Evolutionary conservation across 2,797 vertebrate genomes (phyloP).

Genomic region (Sternarchorhynchus goeldii): DNA sequence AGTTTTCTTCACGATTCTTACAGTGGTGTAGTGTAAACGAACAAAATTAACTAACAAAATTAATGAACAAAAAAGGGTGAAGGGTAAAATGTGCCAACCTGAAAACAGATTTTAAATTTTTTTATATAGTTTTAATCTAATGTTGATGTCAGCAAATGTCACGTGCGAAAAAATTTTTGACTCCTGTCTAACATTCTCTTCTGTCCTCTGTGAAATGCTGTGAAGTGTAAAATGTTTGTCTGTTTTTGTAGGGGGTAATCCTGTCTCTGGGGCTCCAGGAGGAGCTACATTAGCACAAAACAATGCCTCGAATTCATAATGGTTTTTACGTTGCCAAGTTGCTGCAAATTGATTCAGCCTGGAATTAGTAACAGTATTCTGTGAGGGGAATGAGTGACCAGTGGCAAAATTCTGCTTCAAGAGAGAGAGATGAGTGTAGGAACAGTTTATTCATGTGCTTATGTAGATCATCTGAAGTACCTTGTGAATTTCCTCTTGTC

Average conservation of each 20-base stretch:
- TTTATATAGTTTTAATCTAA: too few species aligned
- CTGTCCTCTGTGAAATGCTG: background rate
- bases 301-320: constrained; percentile 5
- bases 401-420: background rate
- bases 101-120: too few species aligned
- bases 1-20: too few species aligned
- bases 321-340: background rate
- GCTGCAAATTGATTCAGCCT: background rate
- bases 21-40: too few species aligned
- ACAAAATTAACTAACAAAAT: too few species aligned
- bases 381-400: background rate
- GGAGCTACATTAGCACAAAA: constrained; percentile 7
- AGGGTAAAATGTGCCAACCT: too few species aligned
- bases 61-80: too few species aligned
- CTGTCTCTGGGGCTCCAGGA: background rate
- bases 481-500: background rate
- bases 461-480: background rate
- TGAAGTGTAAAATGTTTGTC: background rate
- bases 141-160: too few species aligned
- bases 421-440: too few species aligned
- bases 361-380: background rate
- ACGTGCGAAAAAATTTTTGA: too few species aligned
- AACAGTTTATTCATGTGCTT: background rate
- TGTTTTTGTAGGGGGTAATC: background rate
- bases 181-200: background rate